phyloP scores from a whole-genome alignment of 2,113 vertebrate genomes.

The rat (Rattus norvegicus) region GRCr8 NC_086020.1:68804501-68805000 shows the following conservation, averaged over 20 bases:
- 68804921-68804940: neutral
- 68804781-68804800: neutral
- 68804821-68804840: rapidly evolving
- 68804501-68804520: neutral
- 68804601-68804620: neutral
- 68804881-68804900: neutral
- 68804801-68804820: neutral
- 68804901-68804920: neutral
- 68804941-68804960: neutral
- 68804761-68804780: neutral
- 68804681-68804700: conserved; percentile 55
- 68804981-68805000: neutral
- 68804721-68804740: neutral
- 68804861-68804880: no score
- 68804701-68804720: neutral
- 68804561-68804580: neutral
- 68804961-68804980: neutral
- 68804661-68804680: neutral
- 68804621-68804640: neutral
- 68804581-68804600: neutral
- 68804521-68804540: neutral
- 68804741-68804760: conserved; percentile 15
- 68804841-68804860: neutral
- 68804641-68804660: conserved; percentile 25
- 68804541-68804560: neutral